Percentiles rank a stretch among this genome's conserved stretches.
Conservation (phyloP, 2,113 vertebrate genomes). For the Aegotheles bennettii region DNA sequence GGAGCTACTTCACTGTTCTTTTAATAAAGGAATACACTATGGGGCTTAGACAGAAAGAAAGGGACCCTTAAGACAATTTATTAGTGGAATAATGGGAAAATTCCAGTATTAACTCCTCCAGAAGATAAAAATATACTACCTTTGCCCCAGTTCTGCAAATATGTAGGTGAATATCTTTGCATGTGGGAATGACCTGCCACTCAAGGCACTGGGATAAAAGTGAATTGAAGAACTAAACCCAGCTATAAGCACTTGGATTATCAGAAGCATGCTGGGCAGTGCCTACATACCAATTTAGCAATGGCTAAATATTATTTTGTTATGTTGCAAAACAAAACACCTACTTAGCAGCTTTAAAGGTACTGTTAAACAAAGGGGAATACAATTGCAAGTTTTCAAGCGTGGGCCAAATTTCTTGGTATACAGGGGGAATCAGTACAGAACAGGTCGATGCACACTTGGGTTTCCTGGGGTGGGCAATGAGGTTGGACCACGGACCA, state of each 20-base stretch:
- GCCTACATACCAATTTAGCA: not conserved
- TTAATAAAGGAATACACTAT: not conserved
- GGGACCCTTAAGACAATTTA: not conserved
- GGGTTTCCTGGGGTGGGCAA: not conserved
- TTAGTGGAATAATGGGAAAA: not conserved
- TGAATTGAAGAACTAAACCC: not conserved
- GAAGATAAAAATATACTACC: not conserved
- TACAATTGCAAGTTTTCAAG: not conserved
- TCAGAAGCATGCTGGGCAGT: not conserved
- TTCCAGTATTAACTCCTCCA: not conserved
- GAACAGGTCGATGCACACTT: rapidly evolving
- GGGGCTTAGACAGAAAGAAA: not conserved
- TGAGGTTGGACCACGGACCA: not conserved
- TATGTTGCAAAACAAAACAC: not conserved
- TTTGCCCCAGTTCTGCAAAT: not conserved
- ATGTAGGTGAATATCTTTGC: not conserved
- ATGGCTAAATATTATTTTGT: not conserved
- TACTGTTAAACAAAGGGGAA: not conserved
- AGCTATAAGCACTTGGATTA: not conserved
- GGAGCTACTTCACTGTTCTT: not conserved
- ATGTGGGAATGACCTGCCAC: not conserved
- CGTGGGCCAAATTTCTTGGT: not conserved
- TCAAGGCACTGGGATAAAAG: not conserved
- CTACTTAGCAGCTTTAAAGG: not conserved
- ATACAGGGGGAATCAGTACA: no score